Evolutionary conservation across 2,888 invertebrate species (phyloP).

Genomic region (Acanthococcus lagerstroemiae): DNA sequence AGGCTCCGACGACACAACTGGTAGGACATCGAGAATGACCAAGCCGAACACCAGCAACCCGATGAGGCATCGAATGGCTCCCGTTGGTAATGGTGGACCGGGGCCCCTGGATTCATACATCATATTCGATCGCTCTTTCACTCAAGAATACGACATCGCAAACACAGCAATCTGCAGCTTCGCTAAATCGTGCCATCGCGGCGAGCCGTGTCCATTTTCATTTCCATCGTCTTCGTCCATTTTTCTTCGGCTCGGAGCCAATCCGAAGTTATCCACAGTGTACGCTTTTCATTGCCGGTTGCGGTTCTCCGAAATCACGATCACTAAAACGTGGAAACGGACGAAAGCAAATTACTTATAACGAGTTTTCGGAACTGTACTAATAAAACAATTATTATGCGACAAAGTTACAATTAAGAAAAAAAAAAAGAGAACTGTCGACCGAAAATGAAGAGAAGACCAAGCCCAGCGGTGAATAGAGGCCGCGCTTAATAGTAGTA

Average conservation of each 20-base stretch:
- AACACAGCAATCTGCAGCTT: neutral
- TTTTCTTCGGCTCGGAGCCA: neutral
- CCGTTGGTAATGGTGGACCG: neutral
- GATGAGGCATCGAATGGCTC: too few relatives aligned
- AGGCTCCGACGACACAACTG: slow-evolving; percentile 6
- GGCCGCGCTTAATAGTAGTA: slow-evolving; percentile 17
- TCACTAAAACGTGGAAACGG: neutral
- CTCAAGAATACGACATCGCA: neutral
- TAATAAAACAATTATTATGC: neutral
- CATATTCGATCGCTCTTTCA: neutral
- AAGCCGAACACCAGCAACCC: neutral
- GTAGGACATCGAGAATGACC: slow-evolving; percentile 4
- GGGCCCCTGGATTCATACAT: slow-evolving; percentile 18
- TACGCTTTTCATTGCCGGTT: neutral
- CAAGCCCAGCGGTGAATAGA: slow-evolving; percentile 24
- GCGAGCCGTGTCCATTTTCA: neutral
- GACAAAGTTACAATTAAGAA: neutral
- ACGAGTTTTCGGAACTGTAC: neutral
- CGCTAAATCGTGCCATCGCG: neutral
- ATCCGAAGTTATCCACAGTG: neutral
- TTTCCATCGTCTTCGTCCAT: neutral
- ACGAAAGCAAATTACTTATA: neutral
- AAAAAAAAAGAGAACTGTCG: neutral
- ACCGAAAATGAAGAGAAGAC: slow-evolving; percentile 16
- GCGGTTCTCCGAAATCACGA: neutral